Evolutionary conservation across 2,113 vertebrate genomes (phyloP), one percentile per base, ranked within the genome.

Genomic region (Serilophus lunatus): DNA sequence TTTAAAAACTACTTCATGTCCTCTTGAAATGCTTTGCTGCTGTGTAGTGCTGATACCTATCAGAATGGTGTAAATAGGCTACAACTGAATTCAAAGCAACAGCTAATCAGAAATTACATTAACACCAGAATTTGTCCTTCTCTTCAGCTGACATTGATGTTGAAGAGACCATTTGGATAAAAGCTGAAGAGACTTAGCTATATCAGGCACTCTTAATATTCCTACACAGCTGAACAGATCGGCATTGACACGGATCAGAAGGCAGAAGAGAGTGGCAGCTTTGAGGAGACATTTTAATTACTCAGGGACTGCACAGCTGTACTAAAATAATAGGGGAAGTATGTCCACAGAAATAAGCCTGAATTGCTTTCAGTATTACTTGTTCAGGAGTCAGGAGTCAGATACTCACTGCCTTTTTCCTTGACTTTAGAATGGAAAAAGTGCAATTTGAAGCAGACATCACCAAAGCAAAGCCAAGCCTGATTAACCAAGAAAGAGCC

Each of bases 281-380:
- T 91, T 85, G 70, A 92, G 84, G 70, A 95, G 82, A 47, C 0
- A 0, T 91, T 95, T 95, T 97, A 97, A 96, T 95, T 96, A 95
- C 91, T 82, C 75, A 72, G 78, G 82, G 89, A 95, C 95, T 96
- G 92, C 89, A 93, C 66, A 96, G 84, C 84, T 95, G 59, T 91
- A 86, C 74, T 79, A 74, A 95, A 92, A 80, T 77, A 88, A 95
- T 31, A n/a, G 68, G 33, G 54, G 29, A 74, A 77, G 11, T 28
- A 54, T 35, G 71, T 54, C 56, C 82, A 70, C 66, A 74, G 66
- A 88, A 96, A 77, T 72, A 85, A 60, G 64, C n/a, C 23, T 54
- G 82, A 76, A 65, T 71, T 86, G 70, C 49, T 93, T 87, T 82
- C 53, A 71, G 53, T 64, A 61, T 28, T 28, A 35, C 88, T 94